Evolutionary conservation across 1,140 invertebrate species (phyloP).

Genomic region (Drosophila nannoptera): DNA sequence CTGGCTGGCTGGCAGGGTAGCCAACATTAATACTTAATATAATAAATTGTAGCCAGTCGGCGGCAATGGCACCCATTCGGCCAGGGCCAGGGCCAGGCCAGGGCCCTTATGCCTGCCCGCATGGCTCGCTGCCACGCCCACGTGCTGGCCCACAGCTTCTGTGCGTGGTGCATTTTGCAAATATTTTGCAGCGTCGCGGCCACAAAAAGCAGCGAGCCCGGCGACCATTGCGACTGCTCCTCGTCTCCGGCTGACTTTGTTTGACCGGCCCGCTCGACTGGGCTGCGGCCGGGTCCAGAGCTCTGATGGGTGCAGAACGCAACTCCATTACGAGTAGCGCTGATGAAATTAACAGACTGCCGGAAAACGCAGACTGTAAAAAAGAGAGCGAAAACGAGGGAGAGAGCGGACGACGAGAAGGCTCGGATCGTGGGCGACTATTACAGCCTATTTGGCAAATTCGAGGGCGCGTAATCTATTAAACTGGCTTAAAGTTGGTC

Average conservation of each 20-base stretch:
- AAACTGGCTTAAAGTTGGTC: slow-evolving; percentile 40
- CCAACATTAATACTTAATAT: slow-evolving; percentile 76
- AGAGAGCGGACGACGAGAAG: too few species aligned
- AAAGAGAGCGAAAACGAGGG: background rate
- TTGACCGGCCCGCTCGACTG: slow-evolving; percentile 10
- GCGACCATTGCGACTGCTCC: slow-evolving; percentile 16
- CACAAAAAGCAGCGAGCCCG: slow-evolving; percentile 36
- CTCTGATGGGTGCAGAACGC: slow-evolving; percentile 11
- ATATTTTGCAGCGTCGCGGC: slow-evolving; percentile 48
- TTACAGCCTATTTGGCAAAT: slow-evolving; percentile 55
- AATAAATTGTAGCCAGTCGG: slow-evolving; percentile 77
- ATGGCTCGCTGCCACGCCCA: slow-evolving; percentile 1
- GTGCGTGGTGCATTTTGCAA: slow-evolving; percentile 30
- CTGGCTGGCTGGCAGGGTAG: slow-evolving; percentile 24
- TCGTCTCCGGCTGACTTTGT: slow-evolving; percentile 31
- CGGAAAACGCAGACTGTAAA: slow-evolving; percentile 12
- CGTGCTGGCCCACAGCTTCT: background rate
- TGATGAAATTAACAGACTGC: slow-evolving; percentile 74
- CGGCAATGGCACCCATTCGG: slow-evolving; percentile 58
- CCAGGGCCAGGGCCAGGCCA: slow-evolving; percentile 14
- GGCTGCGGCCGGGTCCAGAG: slow-evolving; percentile 2
- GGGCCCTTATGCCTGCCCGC: slow-evolving; percentile 5
- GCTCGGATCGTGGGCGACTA: slow-evolving; percentile 12
- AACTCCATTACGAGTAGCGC: slow-evolving; percentile 73
- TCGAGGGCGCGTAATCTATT: slow-evolving; percentile 76